Base-by-base conservation (phyloP, 2,888 invertebrate species). In the Sphinx pinastri region DNA sequence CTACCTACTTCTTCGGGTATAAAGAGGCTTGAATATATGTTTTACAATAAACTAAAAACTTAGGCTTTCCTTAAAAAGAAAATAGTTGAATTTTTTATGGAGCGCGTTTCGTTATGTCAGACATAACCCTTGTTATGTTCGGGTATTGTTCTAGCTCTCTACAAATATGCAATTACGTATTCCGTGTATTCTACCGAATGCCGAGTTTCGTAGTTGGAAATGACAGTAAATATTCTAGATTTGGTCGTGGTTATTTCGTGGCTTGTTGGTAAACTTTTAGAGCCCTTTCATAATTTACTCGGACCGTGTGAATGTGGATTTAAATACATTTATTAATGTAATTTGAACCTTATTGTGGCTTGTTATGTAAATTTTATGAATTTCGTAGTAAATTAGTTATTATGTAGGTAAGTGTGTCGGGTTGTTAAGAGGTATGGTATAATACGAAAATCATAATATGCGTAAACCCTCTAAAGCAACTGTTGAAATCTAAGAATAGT, bases 121-220 rank as follows among this genome's bases (percentile, higher is more conserved):
- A 52, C 11, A 45, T 13, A 54, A 69, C 69, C 69, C 69, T 31
- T 52, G 47, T 70, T 66, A 67, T 47, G 47, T 57, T 38, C 8
- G 12, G 25, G 16, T 67, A n/a, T 67, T 49, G n/a, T 45, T 52
- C 54, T 60, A 60, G 60, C 31, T 47, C 52, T 54, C 14, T 52
- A n/a, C n/a, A 63, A 63, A 69, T 60, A 69, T 69, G 52, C 63
- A 49, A 63, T 63, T 63, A 63, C 63, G 63, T 49, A 63, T 49
- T 63, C 63, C 19, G 19, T 63, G 19, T 25, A 12, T 45, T 60
- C 47, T 13, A 16, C 12, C 49, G 19, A 49, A 63, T 7, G 19
- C 19, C 12, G 2, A 12, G 63, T 19, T 19, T 38, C 12, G 31
- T 58, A 13, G 14, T 13, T 19, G 11, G 55, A 2, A 25, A 10